Percentiles rank a stretch among this genome's conserved stretches.
These are phyloP conservation scores for Calypte anna DNA, from an alignment of 2,113 vertebrate species.

Conservation along the genomic window DNA sequence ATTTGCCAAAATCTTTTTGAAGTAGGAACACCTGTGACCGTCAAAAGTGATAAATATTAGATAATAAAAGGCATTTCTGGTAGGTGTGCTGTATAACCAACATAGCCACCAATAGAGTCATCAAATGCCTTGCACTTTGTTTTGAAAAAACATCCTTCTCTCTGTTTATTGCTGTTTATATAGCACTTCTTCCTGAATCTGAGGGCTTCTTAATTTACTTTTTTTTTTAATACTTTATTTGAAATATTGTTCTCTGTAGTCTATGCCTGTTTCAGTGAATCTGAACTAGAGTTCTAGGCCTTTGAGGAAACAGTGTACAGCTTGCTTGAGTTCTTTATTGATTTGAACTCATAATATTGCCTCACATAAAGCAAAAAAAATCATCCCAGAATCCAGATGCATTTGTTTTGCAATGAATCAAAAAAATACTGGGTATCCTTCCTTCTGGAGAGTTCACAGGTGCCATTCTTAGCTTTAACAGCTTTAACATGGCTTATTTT, in stretches of 20 bases:
- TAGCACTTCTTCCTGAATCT: background rate
- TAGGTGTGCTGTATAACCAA: background rate
- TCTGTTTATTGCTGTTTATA: background rate
- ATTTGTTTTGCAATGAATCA: background rate
- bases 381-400: background rate
- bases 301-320: background rate
- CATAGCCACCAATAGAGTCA: background rate
- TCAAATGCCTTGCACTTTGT: background rate
- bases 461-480: background rate
- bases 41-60: slow-evolving; percentile 38
- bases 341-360: background rate
- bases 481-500: background rate
- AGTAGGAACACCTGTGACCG: slow-evolving; percentile 24
- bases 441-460: background rate
- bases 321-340: background rate
- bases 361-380: background rate
- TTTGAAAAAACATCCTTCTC: background rate
- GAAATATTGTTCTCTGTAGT: background rate
- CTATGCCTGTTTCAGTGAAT: background rate
- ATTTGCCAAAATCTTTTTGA: slow-evolving; percentile 55
- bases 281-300: background rate
- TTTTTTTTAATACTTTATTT: background rate
- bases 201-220: background rate
- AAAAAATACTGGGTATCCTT: background rate
- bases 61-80: background rate